phyloP scores from a whole-genome alignment of 2,113 vertebrate species.

The Synchiropus splendidus region DNA sequence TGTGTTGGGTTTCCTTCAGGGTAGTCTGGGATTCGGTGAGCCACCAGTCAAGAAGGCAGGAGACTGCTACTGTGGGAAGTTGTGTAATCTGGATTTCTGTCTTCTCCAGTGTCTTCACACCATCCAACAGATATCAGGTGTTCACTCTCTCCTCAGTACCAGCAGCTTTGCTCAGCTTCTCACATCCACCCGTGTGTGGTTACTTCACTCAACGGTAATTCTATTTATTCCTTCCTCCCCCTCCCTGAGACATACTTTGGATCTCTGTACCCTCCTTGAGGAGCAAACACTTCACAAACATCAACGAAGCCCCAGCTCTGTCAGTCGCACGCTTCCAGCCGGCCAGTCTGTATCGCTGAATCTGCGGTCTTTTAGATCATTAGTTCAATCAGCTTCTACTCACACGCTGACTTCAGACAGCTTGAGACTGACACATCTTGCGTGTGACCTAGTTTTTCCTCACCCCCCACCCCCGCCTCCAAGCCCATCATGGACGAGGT shows the following conservation, averaged over 20 bases:
- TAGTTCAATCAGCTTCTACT: slow-evolving; percentile 11
- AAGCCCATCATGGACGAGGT: slow-evolving; percentile 31
- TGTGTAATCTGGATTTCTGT: too few relatives aligned
- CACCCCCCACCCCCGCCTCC: slow-evolving; percentile 24
- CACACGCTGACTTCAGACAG: slow-evolving; percentile 12
- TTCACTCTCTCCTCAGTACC: slow-evolving; percentile 3
- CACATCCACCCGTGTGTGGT: slow-evolving; percentile 30
- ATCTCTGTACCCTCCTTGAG: slow-evolving; percentile 39
- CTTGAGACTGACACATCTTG: slow-evolving; percentile 16
- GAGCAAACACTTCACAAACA: slow-evolving; percentile 23
- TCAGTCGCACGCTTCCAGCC: slow-evolving; percentile 18
- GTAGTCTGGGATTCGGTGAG: too few relatives aligned
- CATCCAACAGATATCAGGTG: slow-evolving; percentile 7
- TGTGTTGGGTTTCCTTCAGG: too few relatives aligned
- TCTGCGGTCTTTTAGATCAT: slow-evolving; percentile 25
- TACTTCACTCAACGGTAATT: slow-evolving; percentile 54
- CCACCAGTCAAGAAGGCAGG: too few relatives aligned
- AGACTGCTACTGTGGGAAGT: too few relatives aligned
- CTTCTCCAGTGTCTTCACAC: too few relatives aligned
- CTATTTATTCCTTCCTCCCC: slow-evolving; percentile 59
- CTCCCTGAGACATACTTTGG: slow-evolving; percentile 30
- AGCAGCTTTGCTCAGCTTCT: slow-evolving; percentile 10
- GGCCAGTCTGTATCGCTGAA: too few relatives aligned
- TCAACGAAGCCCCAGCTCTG: slow-evolving; percentile 7
- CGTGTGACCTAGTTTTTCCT: slow-evolving; percentile 48